phyloP scores from a whole-genome alignment of 1,140 invertebrate species.

The Pemphigus obesinymphae region DNA sequence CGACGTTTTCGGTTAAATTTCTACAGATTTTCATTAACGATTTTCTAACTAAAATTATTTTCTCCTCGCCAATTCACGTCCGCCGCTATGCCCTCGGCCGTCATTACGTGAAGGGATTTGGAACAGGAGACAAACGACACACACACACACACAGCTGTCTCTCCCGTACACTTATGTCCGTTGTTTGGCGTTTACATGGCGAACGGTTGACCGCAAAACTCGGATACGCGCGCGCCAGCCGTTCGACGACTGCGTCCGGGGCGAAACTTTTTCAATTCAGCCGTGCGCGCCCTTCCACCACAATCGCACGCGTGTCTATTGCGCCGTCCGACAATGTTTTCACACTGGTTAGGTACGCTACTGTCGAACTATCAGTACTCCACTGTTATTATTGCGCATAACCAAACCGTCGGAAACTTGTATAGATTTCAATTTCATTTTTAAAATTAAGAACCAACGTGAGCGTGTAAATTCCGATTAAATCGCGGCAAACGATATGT shows the following conservation, averaged over 20 bases:
- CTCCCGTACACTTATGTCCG: neutral
- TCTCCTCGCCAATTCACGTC: neutral
- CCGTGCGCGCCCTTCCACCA: neutral
- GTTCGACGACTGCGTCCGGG: conserved; percentile 21
- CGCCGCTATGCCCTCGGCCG: neutral
- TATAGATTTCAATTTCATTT: too few species aligned
- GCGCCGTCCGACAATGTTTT: neutral
- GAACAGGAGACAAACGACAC: neutral
- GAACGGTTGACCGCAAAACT: conserved; percentile 14
- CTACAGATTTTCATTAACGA: conserved; percentile 3
- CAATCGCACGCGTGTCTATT: neutral
- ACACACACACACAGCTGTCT: too few species aligned
- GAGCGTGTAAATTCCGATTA: too few species aligned
- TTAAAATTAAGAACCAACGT: too few species aligned
- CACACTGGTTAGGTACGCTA: neutral
- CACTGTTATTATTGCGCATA: too few species aligned
- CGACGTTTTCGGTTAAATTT: neutral
- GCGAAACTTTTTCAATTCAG: conserved; percentile 6
- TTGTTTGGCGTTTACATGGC: neutral
- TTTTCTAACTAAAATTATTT: conserved; percentile 2
- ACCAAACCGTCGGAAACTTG: too few species aligned
- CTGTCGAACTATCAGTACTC: too few species aligned
- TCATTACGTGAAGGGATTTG: too few species aligned
- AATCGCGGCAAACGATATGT: too few species aligned
- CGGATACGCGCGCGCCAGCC: neutral